phyloP scores from a whole-genome alignment of 2,113 vertebrate species.

The Vicugna pacos region DNA sequence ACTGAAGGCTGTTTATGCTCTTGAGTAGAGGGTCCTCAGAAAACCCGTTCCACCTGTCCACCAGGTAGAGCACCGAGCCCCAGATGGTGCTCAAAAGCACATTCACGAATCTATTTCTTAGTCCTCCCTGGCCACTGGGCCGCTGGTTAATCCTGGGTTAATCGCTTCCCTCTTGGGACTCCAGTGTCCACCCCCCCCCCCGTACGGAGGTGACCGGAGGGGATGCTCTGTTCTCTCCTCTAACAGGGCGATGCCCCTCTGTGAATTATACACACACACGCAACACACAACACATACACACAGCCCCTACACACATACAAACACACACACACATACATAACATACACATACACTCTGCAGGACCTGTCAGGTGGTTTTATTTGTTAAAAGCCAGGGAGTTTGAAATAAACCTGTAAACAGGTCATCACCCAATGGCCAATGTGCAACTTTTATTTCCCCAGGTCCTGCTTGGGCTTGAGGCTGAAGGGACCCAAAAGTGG shows the following conservation, averaged over 20 bases:
- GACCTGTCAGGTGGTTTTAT: not conserved
- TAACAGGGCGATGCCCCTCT: fast-evolving
- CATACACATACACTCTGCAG: not conserved
- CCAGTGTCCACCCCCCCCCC: not conserved
- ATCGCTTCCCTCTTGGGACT: not conserved
- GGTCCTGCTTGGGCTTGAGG: not conserved
- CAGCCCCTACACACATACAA: not conserved
- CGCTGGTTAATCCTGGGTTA: no score
- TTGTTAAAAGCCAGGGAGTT: not conserved
- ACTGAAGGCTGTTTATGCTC: not conserved
- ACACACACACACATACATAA: not conserved
- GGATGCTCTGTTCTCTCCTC: no score
- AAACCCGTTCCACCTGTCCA: not conserved
- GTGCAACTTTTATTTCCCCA: not conserved
- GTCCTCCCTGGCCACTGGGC: not conserved
- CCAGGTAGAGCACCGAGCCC: not conserved
- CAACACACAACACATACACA: not conserved
- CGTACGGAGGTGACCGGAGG: no score
- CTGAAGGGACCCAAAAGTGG: not conserved
- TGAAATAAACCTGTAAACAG: not conserved
- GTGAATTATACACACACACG: not conserved
- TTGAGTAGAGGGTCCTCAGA: not conserved
- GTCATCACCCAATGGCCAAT: fast-evolving
- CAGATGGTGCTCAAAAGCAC: fast-evolving
- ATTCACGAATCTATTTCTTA: fast-evolving